Percentiles rank a stretch among this genome's conserved stretches.
Evolutionary conservation across 2,797 vertebrate genomes (phyloP).

Genomic region (Gymnopithys bicolor): DNA sequence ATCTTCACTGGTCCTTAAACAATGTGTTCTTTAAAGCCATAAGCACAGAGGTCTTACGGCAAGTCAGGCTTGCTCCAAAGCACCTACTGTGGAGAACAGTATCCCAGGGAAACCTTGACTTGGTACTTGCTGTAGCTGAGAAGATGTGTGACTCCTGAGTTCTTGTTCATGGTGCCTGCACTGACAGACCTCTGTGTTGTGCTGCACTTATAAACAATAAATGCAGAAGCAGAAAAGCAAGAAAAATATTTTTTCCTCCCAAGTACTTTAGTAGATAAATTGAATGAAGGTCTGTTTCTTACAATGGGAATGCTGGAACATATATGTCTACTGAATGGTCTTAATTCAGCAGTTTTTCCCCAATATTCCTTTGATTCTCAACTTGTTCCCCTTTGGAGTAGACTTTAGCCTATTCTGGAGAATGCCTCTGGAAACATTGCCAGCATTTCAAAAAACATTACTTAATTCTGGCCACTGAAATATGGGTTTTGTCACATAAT

Average conservation of each 20-base stretch:
- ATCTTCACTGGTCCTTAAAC: not conserved
- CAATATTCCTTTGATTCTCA: not conserved
- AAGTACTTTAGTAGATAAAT: not conserved
- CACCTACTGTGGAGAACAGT: not conserved
- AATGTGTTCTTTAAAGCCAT: not conserved
- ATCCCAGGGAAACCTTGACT: not conserved
- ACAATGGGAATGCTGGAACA: not conserved
- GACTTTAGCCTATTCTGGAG: not conserved
- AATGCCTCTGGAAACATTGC: not conserved
- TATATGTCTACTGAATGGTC: not conserved
- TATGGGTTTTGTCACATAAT: not conserved
- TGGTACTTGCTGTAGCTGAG: not conserved
- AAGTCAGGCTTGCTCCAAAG: not conserved
- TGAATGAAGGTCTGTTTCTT: accelerated
- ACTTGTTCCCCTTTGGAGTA: not conserved
- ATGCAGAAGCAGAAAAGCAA: not conserved
- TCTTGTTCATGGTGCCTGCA: not conserved
- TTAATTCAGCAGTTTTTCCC: not conserved
- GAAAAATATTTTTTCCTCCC: accelerated
- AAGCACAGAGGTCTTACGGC: not conserved
- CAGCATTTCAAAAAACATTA: not conserved
- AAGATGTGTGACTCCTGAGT: not conserved
- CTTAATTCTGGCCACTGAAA: not conserved
- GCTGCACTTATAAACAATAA: not conserved
- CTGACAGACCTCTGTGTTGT: not conserved